A percentile compares a stretch with the other conserved stretches of the same genome.
Conservation (phyloP, 2,888 invertebrate genomes). For the Volucella inanis region DNA sequence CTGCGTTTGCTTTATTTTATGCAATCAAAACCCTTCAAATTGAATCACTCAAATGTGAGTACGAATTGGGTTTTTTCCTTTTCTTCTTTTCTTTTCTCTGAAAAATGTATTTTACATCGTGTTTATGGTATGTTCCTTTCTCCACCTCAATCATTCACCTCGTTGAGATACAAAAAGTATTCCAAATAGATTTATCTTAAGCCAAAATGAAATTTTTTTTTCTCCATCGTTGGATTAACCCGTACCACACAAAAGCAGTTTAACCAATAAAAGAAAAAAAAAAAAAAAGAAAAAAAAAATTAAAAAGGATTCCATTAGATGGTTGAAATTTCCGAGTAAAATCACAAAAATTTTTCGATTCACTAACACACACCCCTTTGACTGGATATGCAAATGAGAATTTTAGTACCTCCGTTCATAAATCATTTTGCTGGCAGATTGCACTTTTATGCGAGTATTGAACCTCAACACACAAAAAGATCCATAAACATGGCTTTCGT, state of each 20-base stretch:
- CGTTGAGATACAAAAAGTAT: conserved; percentile 35
- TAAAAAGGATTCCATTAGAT: conserved; percentile 18
- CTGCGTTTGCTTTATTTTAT: conserved; percentile 20
- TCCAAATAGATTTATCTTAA: conserved; percentile 28
- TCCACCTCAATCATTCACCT: conserved; percentile 31
- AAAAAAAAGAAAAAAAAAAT: conserved; percentile 34
- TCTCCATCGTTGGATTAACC: conserved; percentile 49
- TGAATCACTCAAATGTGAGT: conserved; percentile 37
- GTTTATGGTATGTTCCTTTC: conserved; percentile 27
- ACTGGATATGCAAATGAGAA: conserved; percentile 51
- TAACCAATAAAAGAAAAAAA: conserved; percentile 34
- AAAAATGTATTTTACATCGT: neutral
- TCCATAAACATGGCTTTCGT: conserved; percentile 43
- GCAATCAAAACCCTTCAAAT: conserved; percentile 33
- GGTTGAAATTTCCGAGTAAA: neutral
- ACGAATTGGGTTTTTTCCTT: neutral
- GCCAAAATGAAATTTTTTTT: conserved; percentile 38
- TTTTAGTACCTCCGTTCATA: conserved; percentile 48
- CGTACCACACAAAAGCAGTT: conserved; percentile 45
- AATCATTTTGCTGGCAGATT: conserved; percentile 31
- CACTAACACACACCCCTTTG: conserved; percentile 6
- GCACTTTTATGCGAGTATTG: conserved; percentile 56
- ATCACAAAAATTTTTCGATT: conserved; percentile 21
- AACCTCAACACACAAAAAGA: conserved; percentile 60
- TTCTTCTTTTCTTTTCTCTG: neutral